These are phyloP conservation scores for Ictalurus punctatus DNA, from an alignment of 2,113 vertebrate species.

Conservation along the genomic window DNA sequence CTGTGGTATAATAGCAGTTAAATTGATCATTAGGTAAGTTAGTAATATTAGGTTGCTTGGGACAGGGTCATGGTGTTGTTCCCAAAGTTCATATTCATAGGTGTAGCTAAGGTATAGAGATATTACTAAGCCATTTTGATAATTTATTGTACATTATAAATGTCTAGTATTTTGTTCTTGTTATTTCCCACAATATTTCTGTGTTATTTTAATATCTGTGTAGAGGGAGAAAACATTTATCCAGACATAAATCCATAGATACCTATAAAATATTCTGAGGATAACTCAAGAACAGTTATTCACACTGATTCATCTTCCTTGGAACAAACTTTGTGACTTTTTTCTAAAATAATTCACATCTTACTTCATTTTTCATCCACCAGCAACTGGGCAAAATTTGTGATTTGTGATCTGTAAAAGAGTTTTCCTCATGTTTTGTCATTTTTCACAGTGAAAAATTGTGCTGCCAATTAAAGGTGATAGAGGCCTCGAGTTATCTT, in stretches of 20 bases:
- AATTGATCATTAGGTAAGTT: not conserved
- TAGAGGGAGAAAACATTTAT: not conserved
- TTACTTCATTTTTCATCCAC: slow-evolving; percentile 3
- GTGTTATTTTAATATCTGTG: not conserved
- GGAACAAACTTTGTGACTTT: not conserved
- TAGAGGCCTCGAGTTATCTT: not conserved
- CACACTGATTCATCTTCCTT: not conserved
- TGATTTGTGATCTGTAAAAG: not conserved
- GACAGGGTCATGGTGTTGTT: not conserved
- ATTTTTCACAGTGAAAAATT: not conserved
- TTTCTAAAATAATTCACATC: not conserved
- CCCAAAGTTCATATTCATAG: not conserved
- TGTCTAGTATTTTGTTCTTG: not conserved
- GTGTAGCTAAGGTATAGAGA: not conserved
- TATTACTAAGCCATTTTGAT: not conserved
- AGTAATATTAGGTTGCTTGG: not conserved
- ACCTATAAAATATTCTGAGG: not conserved
- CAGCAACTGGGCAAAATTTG: not conserved
- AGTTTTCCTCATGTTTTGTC: not conserved
- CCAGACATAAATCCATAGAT: not conserved
- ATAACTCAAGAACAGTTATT: not conserved
- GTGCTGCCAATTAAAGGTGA: not conserved
- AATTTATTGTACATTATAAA: not conserved
- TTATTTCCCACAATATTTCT: not conserved
- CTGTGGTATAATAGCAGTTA: not conserved